phyloP scores from a whole-genome alignment of 2,797 vertebrate species.

The Linurgus olivaceus region DNA sequence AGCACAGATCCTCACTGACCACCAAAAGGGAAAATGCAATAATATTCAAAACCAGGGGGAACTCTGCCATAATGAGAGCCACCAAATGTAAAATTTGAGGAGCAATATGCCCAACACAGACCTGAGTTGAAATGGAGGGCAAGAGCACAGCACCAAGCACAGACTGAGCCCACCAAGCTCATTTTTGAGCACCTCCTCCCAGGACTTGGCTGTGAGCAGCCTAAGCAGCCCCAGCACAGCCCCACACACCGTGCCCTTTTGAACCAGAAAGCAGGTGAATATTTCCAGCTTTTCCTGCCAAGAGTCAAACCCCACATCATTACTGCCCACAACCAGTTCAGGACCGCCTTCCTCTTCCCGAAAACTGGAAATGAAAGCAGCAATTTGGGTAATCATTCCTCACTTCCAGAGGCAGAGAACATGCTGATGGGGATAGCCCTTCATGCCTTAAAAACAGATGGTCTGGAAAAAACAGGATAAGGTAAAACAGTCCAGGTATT shows the following conservation, averaged over 20 bases:
- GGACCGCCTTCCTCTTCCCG: fast-evolving
- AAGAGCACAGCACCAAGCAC: neutral
- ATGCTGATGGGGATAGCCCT: neutral
- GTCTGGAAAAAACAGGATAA: neutral
- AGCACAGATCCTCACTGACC: fast-evolving
- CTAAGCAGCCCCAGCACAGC: neutral
- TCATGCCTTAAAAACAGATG: neutral
- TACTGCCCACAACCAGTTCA: neutral
- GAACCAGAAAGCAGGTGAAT: neutral
- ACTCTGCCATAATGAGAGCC: neutral
- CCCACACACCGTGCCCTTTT: neutral
- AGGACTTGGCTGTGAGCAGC: neutral
- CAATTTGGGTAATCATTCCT: neutral
- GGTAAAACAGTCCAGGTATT: neutral
- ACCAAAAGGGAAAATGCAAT: neutral
- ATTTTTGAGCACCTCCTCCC: neutral
- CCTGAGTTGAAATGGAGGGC: neutral
- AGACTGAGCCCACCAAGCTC: neutral
- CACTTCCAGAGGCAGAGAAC: neutral
- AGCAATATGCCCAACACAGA: neutral
- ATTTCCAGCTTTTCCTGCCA: neutral
- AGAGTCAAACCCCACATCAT: neutral
- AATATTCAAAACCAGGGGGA: neutral
- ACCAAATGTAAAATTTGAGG: neutral
- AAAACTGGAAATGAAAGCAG: neutral